Conservation (phyloP, 2,113 vertebrate species). For the Crotalus viridis region DNA sequence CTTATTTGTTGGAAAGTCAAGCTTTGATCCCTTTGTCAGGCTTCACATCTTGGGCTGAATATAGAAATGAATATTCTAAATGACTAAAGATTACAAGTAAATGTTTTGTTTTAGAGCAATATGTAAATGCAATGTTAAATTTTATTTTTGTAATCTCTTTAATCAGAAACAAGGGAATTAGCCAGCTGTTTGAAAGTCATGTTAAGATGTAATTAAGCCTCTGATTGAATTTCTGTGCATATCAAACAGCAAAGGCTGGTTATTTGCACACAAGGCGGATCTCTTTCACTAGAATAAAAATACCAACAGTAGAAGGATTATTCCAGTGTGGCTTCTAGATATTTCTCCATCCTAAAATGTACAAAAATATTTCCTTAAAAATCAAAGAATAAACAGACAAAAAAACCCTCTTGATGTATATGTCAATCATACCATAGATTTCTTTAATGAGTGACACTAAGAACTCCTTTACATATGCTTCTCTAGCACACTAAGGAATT, state of each 20-base stretch:
- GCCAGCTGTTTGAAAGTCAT: conserved; percentile 91
- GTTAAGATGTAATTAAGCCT: conserved; percentile 96
- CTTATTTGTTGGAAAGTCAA: conserved; percentile 41
- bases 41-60: conserved; percentile 10
- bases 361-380: conserved; percentile 52
- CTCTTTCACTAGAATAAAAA: conserved; percentile 70
- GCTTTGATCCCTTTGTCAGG: conserved; percentile 38
- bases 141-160: conserved; percentile 95
- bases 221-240: conserved; percentile 91
- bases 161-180: conserved; percentile 96
- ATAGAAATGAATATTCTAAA: conserved; percentile 57
- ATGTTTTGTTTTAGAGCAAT: conserved; percentile 65
- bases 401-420: conserved; percentile 52
- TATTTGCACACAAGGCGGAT: conserved; percentile 74
- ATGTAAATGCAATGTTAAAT: conserved; percentile 87
- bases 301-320: conserved; percentile 62
- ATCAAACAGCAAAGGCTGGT: conserved; percentile 74
- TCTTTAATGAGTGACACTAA: conserved; percentile 56
- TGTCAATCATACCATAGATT: conserved; percentile 74
- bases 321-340: conserved; percentile 60
- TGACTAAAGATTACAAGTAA: conserved; percentile 63
- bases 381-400: conserved; percentile 31
- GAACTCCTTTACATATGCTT: conserved; percentile 57
- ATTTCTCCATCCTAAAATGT: conserved; percentile 62
- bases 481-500: conserved; percentile 56